Evolutionary conservation across 35 echinoderm and acorn worm species (phyloP).

Genomic region (Apostichopus parvimensis): DNA sequence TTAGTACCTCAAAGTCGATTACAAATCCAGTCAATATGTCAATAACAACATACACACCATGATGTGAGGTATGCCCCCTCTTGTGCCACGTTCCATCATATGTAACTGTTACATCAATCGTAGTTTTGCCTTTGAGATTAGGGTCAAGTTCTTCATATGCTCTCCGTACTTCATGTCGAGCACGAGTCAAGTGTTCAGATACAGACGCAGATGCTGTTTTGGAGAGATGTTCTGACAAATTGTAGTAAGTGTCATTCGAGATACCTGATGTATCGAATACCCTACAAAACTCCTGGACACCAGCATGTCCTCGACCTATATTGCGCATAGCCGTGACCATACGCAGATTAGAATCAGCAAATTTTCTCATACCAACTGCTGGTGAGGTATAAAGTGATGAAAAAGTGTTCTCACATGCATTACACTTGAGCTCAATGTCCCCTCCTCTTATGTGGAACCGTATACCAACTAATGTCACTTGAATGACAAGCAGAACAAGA

Average conservation of each 20-base stretch:
- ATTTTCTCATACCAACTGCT: slow-evolving; percentile 8
- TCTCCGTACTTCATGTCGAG: not conserved
- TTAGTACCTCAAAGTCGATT: not conserved
- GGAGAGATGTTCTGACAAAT: not conserved
- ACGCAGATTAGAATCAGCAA: slow-evolving; percentile 3
- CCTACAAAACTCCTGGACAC: not conserved
- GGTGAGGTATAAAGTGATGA: slow-evolving; percentile 15
- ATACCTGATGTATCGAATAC: slow-evolving; percentile 22
- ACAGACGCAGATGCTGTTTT: not conserved
- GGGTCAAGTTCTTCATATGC: not conserved
- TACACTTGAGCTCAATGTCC: slow-evolving; percentile 12
- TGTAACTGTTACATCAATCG: not conserved
- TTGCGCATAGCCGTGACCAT: slow-evolving; percentile 28
- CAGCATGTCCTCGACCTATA: not conserved
- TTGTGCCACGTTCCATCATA: slow-evolving; percentile 40
- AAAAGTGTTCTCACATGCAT: not conserved
- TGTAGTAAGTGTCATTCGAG: not conserved
- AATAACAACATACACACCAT: slow-evolving; percentile 7
- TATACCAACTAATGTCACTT: not conserved
- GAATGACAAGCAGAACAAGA: slow-evolving; percentile 8
- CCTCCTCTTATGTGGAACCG: not conserved
- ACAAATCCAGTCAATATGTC: slow-evolving; percentile 18
- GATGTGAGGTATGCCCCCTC: slow-evolving; percentile 9
- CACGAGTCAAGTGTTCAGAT: not conserved
- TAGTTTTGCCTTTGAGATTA: not conserved